Percentiles rank a stretch among this genome's conserved stretches.
Evolutionary conservation across 2,888 invertebrate species (phyloP).

Genomic region (Ormyrus labotus): DNA sequence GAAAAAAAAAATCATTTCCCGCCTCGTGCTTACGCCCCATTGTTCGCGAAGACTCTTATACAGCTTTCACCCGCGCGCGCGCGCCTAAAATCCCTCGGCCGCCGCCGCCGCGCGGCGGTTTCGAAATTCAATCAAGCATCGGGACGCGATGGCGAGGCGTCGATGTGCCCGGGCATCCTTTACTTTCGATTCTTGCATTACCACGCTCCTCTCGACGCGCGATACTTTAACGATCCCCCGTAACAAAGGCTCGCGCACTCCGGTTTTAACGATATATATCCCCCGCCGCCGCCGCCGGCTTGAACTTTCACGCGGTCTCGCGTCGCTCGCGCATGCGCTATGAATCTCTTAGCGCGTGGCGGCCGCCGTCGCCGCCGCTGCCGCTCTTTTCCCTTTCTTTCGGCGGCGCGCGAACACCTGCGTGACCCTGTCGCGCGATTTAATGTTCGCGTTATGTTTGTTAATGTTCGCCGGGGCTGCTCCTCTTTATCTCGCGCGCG

Average conservation of each 20-base stretch:
- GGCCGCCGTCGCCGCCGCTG: neutral
- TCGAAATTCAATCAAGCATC: conserved; percentile 38
- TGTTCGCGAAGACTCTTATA: conserved; percentile 25
- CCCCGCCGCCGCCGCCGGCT: neutral
- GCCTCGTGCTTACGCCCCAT: conserved; percentile 17
- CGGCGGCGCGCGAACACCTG: conserved; percentile 60
- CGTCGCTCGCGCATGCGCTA: conserved; percentile 61
- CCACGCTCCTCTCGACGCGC: neutral
- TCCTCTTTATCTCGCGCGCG: conserved; percentile 22
- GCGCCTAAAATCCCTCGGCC: neutral
- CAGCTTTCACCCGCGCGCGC: conserved; percentile 35
- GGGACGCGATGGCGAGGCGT: neutral
- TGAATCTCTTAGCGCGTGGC: conserved; percentile 63
- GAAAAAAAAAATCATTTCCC: conserved; percentile 1
- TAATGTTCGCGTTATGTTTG: conserved; percentile 58
- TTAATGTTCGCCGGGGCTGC: conserved; percentile 48
- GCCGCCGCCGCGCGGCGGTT: conserved; percentile 4
- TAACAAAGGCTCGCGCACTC: neutral
- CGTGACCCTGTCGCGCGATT: conserved; percentile 61
- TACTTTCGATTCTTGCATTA: conserved; percentile 15
- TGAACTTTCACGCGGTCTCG: conserved; percentile 36
- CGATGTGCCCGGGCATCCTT: conserved; percentile 7
- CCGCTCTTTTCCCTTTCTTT: conserved; percentile 53
- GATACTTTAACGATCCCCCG: neutral
- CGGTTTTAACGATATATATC: conserved; percentile 20